Conservation (phyloP, 2,888 invertebrate genomes). For the Scotopteryx bipunctaria region DNA sequence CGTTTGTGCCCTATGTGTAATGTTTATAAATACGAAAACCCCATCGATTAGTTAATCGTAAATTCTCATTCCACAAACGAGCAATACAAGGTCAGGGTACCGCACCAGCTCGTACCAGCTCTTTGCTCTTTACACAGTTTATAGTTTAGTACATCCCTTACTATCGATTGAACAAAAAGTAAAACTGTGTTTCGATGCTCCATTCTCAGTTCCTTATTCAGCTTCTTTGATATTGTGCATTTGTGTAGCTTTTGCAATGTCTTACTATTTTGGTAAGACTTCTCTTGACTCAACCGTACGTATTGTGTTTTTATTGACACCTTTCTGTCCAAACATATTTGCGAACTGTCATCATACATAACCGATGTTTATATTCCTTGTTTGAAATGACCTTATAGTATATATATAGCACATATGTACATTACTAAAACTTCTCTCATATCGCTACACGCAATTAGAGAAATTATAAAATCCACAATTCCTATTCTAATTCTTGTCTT, state of each 20-base stretch:
- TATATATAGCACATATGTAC: too few relatives aligned
- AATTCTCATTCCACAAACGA: constrained; percentile 56
- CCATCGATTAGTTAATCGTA: constrained; percentile 67
- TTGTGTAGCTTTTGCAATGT: constrained; percentile 23
- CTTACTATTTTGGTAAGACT: constrained; percentile 24
- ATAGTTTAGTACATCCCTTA: constrained; percentile 48
- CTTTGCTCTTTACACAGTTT: constrained; percentile 59
- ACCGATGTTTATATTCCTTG: constrained; percentile 4
- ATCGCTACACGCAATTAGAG: too few relatives aligned
- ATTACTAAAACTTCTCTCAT: too few relatives aligned
- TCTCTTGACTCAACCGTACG: constrained; percentile 15
- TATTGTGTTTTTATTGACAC: constrained; percentile 22
- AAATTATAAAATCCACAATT: too few relatives aligned
- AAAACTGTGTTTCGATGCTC: constrained; percentile 34
- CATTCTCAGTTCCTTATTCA: constrained; percentile 34
- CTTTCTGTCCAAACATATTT: constrained; percentile 7
- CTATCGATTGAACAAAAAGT: constrained; percentile 49
- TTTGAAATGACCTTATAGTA: too few relatives aligned
- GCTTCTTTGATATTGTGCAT: constrained; percentile 31
- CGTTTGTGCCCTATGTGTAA: constrained; percentile 29
- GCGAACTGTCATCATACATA: constrained; percentile 2
- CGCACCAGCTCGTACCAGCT: constrained; percentile 79
- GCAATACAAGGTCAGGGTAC: constrained; percentile 72
- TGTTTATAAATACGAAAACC: constrained; percentile 52
- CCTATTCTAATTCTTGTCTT: too few relatives aligned